phyloP scores from a whole-genome alignment of 2,113 vertebrate genomes.

The Catharus fuscescens region DNA sequence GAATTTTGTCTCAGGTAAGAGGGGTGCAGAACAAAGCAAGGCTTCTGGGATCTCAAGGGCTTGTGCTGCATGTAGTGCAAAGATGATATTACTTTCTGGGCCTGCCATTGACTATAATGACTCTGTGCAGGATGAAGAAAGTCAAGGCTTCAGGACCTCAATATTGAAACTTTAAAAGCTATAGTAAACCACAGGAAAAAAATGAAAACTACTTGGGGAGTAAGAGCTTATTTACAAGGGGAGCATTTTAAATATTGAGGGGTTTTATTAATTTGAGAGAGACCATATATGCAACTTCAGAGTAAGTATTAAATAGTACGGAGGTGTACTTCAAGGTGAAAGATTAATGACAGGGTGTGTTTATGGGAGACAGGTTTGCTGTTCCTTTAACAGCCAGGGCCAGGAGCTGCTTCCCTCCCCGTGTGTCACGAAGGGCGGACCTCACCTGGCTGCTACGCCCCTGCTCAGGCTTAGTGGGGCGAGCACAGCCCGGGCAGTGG shows the following conservation, averaged over 20 bases:
- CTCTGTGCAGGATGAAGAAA: neutral
- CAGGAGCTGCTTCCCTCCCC: neutral
- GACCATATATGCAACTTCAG: neutral
- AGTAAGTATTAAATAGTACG: neutral
- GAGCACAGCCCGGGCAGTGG: neutral
- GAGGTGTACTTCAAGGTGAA: neutral
- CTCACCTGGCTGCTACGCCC: neutral
- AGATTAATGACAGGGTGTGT: neutral
- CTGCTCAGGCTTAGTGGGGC: neutral
- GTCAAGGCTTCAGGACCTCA: neutral
- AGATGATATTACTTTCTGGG: neutral
- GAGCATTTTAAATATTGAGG: neutral
- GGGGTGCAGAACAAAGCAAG: neutral
- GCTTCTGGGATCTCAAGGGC: neutral
- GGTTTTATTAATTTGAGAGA: neutral
- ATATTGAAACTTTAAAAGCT: neutral
- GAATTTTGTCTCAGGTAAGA: slow-evolving; percentile 54
- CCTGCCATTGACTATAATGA: neutral
- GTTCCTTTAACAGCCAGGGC: slow-evolving; percentile 23
- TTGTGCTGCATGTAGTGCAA: neutral
- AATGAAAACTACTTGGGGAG: neutral
- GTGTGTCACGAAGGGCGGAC: neutral
- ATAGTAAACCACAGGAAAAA: neutral
- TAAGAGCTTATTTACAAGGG: neutral
- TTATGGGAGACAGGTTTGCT: neutral